phyloP scores from a whole-genome alignment of 2,797 vertebrate species.

The Muraenolepis orangiensis region DNA sequence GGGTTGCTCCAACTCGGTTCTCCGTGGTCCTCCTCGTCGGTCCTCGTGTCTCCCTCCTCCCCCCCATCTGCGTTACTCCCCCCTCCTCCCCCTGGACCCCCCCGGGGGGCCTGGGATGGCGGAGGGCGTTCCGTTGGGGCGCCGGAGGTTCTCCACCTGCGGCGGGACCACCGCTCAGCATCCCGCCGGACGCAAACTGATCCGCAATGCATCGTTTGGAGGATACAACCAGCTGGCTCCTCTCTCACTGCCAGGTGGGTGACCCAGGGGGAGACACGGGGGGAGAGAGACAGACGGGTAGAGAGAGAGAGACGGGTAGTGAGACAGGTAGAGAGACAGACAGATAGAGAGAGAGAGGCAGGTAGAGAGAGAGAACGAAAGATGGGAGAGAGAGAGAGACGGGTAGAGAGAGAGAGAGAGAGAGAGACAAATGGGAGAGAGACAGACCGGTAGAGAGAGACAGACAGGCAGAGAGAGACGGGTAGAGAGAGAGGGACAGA shows the following conservation, averaged over 20 bases:
- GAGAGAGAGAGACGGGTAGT: not conserved
- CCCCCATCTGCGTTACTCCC: conserved; percentile 19
- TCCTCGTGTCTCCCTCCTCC: conserved; percentile 8
- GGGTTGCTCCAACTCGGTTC: not conserved
- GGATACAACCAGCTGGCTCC: conserved; percentile 93
- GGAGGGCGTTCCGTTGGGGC: conserved; percentile 82
- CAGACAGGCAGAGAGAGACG: too few species aligned
- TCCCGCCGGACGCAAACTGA: conserved; percentile 87
- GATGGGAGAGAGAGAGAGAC: too few species aligned
- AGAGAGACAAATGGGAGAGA: too few species aligned
- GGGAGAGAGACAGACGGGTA: not conserved
- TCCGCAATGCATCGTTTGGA: conserved; percentile 96
- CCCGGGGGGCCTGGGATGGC: conserved; percentile 81
- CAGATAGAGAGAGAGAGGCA: too few species aligned
- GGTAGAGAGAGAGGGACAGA: too few species aligned
- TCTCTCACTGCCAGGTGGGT: conserved; percentile 86
- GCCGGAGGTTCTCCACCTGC: conserved; percentile 91
- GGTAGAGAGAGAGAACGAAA: too few species aligned
- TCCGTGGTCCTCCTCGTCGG: not conserved
- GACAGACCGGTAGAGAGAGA: too few species aligned
- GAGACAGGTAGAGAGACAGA: too few species aligned
- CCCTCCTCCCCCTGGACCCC: not conserved
- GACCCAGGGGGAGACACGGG: not conserved
- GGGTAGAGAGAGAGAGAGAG: too few species aligned
- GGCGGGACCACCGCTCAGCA: conserved; percentile 75